Base-by-base conservation (phyloP, 2,113 vertebrate species). In the Ptychochromis oligacanthus region DNA sequence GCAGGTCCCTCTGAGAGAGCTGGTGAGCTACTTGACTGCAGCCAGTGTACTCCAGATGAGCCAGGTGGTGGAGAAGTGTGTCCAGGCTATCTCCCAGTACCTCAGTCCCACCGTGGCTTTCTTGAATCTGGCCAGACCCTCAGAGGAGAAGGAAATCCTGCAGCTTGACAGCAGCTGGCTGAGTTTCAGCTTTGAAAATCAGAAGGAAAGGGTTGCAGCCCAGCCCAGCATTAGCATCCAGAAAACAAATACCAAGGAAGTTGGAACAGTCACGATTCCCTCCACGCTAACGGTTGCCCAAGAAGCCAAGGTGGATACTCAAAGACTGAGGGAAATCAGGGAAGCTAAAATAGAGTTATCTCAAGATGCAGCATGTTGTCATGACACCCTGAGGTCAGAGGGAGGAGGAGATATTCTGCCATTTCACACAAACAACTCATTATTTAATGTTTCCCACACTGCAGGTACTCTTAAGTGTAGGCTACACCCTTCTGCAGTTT, bases 31-130 rank as follows among this genome's bases (percentile, higher is more conserved):
- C 83, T 89, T 95, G 62, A 94, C 93, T 1, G 90, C 94, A 1
- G 94, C 95, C 24, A 95, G 94, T 28, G 93, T 85, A 2, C 84
- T 95, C 55, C 95, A 94, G 82, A 96, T 95, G 94, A 92, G 80
- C 58, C 90, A 92, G 22, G 95, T 95, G 72, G 92, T 94, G 54
- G 94, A 96, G 58, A 91, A 85, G 74, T 95, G 94, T 46, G 56
- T 86, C 7, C 90, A 93, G 78, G 93, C 94, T 0, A 14, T 96
- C 14, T 93, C 94, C 20, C 84, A 84, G 57, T 93, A 92, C 78
- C 81, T 96, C 18, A 82, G 84, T 40, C 92, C 93, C 43, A 88
- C 86, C 4, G 46, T 86, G 1, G 83, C 88, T 14, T 75, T 80
- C 36, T 62, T 88, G 2, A 87, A 88, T 24, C n/a, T 43, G 13